Conservation (phyloP, 2,888 invertebrate genomes). For the Amblyjoppa proteus region DNA sequence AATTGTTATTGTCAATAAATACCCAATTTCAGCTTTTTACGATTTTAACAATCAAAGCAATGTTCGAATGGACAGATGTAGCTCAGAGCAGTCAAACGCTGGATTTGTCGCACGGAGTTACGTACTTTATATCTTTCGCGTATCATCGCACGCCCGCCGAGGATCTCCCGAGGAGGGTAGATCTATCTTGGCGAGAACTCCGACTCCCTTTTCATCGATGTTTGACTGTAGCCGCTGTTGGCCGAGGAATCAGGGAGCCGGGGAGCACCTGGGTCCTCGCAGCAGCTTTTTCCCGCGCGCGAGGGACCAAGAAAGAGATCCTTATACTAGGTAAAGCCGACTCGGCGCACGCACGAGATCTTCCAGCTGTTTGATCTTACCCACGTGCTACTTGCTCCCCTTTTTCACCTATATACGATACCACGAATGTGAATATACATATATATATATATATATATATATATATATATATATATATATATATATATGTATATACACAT, state of each 20-base stretch:
- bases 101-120: constrained; percentile 24
- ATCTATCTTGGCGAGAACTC: constrained; percentile 52
- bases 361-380: constrained; percentile 84
- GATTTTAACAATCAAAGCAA: not conserved
- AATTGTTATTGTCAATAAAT: too few species aligned
- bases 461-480: constrained; percentile 21
- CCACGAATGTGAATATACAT: constrained; percentile 17
- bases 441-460: constrained; percentile 24
- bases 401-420: constrained; percentile 69
- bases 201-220: constrained; percentile 41
- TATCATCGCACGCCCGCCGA: constrained; percentile 51
- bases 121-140: constrained; percentile 25
- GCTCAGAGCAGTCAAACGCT: constrained; percentile 23
- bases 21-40: not conserved
- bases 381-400: constrained; percentile 77
- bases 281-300: constrained; percentile 60
- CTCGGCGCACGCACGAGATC: constrained; percentile 80
- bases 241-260: constrained; percentile 17
- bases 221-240: constrained; percentile 44
- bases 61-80: constrained; percentile 46
- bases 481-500: constrained; percentile 23
- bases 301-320: constrained; percentile 79
- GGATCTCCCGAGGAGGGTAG: constrained; percentile 26
- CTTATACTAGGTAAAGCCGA: constrained; percentile 69
- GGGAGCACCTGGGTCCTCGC: constrained; percentile 69